Base-by-base conservation (phyloP, 1,140 invertebrate species). In the Cotesia typhae region DNA sequence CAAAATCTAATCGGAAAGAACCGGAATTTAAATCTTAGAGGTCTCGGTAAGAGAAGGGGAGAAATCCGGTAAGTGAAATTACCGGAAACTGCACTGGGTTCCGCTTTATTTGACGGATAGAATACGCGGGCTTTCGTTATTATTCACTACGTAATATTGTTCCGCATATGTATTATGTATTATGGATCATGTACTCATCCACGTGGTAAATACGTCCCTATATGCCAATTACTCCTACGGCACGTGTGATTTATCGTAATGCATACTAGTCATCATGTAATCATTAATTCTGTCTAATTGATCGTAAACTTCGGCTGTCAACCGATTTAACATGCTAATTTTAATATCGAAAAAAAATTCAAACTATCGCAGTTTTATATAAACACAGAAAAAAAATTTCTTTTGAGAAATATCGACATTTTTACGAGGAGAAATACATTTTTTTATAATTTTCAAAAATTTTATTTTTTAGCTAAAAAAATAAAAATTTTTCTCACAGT, bases 1-100 rank as follows among this genome's bases (percentile, higher is more conserved):
- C 41, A 72, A 63, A 59, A 67, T 72, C 72, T 70, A 75, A 75
- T 75, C 70, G 71, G 71, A 75, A 75, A 75, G 52, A 63, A 72
- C 52, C 52, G 67, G 37, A 72, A 75, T 75, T 72, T 75, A 67
- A 71, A 75, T 75, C 65, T 9, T 60, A 5, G 37, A 28, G 47
- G 41, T 47, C 10, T 28, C 28, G 28, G 28, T 28, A 28, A 28
- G 28, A 28, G 28, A 63, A 38, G 55, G 61, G 57, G 53, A 60
- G 64, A 67, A 64, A 59, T 55, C 59, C 60, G 63, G 66, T 47
- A 72, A 57, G 28, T 68, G 53, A 72, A 75, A 75, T 75, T 75
- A 67, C 67, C 71, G 74, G 74, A 72, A 71, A 67, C 74, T 70
- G 61, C 36, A 52, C 52, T 70, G 71, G 70, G 72, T 73, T 70